A percentile compares a stretch with the other conserved stretches of the same genome.
These are phyloP conservation scores for Nansenia antarctica DNA, from an alignment of 2,113 vertebrate genomes.

Conservation along the genomic window DNA sequence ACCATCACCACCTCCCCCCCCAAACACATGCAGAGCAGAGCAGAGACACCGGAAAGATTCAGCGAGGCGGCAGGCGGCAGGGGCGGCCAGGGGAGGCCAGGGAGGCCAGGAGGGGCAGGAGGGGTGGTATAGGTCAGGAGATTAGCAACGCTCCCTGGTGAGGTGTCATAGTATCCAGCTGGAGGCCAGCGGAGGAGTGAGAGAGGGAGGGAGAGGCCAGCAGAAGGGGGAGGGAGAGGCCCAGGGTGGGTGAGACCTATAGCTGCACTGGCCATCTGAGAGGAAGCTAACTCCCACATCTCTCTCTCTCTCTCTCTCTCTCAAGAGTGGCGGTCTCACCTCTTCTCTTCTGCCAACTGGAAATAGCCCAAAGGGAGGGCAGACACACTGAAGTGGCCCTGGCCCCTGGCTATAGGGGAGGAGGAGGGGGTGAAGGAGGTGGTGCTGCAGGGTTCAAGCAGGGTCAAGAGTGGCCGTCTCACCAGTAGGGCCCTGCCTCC, in stretches of 20 bases:
- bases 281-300: background rate
- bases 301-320: constrained; percentile 3
- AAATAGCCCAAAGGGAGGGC: constrained; percentile 25
- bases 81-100: background rate
- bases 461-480: constrained; percentile 60
- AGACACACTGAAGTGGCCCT: constrained; percentile 34
- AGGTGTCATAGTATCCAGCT: constrained; percentile 37
- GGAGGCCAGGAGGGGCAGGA: background rate
- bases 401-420: constrained; percentile 23
- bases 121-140: constrained; percentile 51
- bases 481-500: constrained; percentile 47
- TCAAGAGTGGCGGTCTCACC: too few relatives aligned
- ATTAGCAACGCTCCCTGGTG: constrained; percentile 46
- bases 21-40: background rate
- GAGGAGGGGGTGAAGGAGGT: constrained; percentile 46
- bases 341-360: constrained; percentile 23
- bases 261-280: background rate
- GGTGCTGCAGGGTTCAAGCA: too few relatives aligned
- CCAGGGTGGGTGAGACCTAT: background rate
- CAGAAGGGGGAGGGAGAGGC: background rate
- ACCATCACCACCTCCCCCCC: background rate
- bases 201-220: background rate
- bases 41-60: background rate
- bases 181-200: constrained; percentile 2
- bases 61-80: background rate